Conservation (phyloP, 2,888 invertebrate species). For the Synergus laeviventris region DNA sequence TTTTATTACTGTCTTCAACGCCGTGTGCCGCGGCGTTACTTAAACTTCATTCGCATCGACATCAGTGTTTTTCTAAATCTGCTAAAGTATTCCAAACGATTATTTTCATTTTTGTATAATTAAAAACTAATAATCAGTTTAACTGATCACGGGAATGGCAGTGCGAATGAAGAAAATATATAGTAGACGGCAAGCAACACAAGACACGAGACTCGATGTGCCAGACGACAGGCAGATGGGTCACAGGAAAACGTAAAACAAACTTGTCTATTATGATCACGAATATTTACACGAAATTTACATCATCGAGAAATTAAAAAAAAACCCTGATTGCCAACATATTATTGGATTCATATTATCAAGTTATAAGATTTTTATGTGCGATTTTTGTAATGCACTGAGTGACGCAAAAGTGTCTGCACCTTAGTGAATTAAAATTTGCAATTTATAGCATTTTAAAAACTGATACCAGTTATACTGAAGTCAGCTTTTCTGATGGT, state of each 20-base stretch:
- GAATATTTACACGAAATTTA: conserved; percentile 25
- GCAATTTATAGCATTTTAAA: not conserved
- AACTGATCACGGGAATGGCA: conserved; percentile 49
- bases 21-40: conserved; percentile 53
- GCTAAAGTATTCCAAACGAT: not conserved
- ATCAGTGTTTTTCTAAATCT: conserved; percentile 6
- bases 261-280: conserved; percentile 32
- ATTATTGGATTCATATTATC: not conserved
- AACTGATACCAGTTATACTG: not conserved
- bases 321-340: conserved; percentile 4
- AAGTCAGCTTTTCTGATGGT: not conserved
- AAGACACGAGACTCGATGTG: conserved; percentile 74
- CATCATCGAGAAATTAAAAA: conserved; percentile 14
- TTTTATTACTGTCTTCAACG: conserved; percentile 48
- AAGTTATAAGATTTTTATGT: not conserved
- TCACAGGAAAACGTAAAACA: conserved; percentile 54
- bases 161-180: conserved; percentile 59
- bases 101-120: conserved; percentile 3
- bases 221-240: conserved; percentile 70
- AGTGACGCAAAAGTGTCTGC: conserved; percentile 25
- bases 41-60: conserved; percentile 54
- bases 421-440: not conserved
- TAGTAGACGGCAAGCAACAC: conserved; percentile 69
- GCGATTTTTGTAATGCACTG: conserved; percentile 23
- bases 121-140: conserved; percentile 8